These are phyloP conservation scores for Reinhardtius hippoglossoides DNA, from an alignment of 2,113 vertebrate species.

Conservation along the genomic window DNA sequence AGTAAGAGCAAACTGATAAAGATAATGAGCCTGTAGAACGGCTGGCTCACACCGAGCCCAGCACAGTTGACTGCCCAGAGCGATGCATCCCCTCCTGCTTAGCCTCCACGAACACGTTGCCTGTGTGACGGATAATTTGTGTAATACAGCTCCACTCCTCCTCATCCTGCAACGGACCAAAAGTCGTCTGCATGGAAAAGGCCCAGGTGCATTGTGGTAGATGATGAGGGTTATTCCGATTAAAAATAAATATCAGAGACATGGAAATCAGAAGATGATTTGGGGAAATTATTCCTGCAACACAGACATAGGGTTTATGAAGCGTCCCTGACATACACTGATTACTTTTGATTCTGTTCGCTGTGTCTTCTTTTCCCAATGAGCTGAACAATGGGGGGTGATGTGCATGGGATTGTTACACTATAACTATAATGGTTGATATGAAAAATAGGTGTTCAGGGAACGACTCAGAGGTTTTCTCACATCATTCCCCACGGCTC, in stretches of 20 bases:
- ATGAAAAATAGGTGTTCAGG: slow-evolving; percentile 54
- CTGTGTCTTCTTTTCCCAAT: slow-evolving; percentile 64
- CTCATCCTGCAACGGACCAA: slow-evolving; percentile 35
- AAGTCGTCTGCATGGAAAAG: slow-evolving; percentile 57
- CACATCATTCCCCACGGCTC: slow-evolving; percentile 52
- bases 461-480: slow-evolving; percentile 41
- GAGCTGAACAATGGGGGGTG: slow-evolving; percentile 43
- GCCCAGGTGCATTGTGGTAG: slow-evolving; percentile 78
- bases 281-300: slow-evolving; percentile 64
- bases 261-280: slow-evolving; percentile 75
- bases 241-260: slow-evolving; percentile 69
- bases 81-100: slow-evolving; percentile 39
- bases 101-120: slow-evolving; percentile 40
- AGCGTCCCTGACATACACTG: slow-evolving; percentile 69
- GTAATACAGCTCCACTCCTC: slow-evolving; percentile 47
- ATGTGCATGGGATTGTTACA: not conserved
- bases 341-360: slow-evolving; percentile 73
- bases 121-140: slow-evolving; percentile 65
- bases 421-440: slow-evolving; percentile 40
- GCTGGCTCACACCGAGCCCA: slow-evolving; percentile 45
- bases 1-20: slow-evolving; percentile 61
- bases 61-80: slow-evolving; percentile 60
- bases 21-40: slow-evolving; percentile 63
- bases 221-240: slow-evolving; percentile 74
- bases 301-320: slow-evolving; percentile 69